Conservation (phyloP, 2,888 invertebrate genomes). For the Hypercompe scribonia region DNA sequence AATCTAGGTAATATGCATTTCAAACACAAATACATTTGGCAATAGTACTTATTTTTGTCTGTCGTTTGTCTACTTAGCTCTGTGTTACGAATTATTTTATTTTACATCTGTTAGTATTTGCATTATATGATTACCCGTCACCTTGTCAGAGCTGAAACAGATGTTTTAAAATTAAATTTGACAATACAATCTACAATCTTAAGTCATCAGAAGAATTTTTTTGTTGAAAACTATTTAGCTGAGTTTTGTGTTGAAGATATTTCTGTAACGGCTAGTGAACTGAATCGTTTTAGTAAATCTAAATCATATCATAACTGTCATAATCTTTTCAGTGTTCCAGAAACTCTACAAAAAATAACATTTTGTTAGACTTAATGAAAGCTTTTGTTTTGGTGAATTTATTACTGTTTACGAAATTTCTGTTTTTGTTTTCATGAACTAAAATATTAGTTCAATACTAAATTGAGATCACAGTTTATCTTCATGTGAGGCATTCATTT, state of each 20-base stretch:
- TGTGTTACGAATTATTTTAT: slow-evolving; percentile 30
- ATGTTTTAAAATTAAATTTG: slow-evolving; percentile 28
- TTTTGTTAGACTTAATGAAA: not conserved
- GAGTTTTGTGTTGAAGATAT: not conserved
- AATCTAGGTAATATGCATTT: slow-evolving; percentile 6
- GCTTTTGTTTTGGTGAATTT: slow-evolving; percentile 18
- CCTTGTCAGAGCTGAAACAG: slow-evolving; percentile 29
- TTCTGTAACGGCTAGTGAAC: slow-evolving; percentile 5
- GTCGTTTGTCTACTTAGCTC: slow-evolving; percentile 55
- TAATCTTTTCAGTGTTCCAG: slow-evolving; percentile 9
- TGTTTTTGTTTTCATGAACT: slow-evolving; percentile 6
- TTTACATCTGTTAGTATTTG: slow-evolving; percentile 31
- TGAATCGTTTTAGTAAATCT: slow-evolving; percentile 16
- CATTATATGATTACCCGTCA: slow-evolving; percentile 29
- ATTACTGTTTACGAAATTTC: slow-evolving; percentile 13
- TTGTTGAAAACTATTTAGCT: slow-evolving; percentile 17
- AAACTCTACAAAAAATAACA: slow-evolving; percentile 3
- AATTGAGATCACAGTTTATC: slow-evolving; percentile 21
- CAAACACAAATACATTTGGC: slow-evolving; percentile 45
- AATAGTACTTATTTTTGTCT: slow-evolving; percentile 55
- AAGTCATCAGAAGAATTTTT: slow-evolving; percentile 2
- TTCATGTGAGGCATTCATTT: slow-evolving; percentile 17
- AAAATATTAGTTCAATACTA: slow-evolving; percentile 2
- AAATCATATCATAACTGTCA: slow-evolving; percentile 17
- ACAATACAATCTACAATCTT: slow-evolving; percentile 28